Percentiles rank a stretch among this genome's conserved stretches.
These are phyloP conservation scores for Conus ventricosus DNA, from an alignment of 1,140 invertebrate genomes.

Conservation along the genomic window DNA sequence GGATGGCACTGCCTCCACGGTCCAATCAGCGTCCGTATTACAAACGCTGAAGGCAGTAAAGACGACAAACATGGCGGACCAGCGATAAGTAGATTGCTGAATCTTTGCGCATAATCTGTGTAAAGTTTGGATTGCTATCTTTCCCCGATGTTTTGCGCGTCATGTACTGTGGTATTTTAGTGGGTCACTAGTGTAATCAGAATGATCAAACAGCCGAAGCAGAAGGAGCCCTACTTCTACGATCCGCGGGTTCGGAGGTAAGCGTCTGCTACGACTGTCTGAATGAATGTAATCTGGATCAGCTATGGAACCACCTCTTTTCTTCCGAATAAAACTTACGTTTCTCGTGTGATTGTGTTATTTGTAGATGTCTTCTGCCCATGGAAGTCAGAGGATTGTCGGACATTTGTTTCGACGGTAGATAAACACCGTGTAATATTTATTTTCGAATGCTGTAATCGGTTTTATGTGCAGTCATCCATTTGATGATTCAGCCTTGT, in stretches of 20 bases:
- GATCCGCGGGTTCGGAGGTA: slow-evolving; percentile 62
- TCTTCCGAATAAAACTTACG: too few relatives aligned
- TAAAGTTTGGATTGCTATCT: not conserved
- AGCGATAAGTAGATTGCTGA: slow-evolving; percentile 10
- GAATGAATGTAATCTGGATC: too few relatives aligned
- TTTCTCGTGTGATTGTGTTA: too few relatives aligned
- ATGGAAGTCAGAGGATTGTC: too few relatives aligned
- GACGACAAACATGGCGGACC: slow-evolving; percentile 30
- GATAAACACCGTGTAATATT: too few relatives aligned
- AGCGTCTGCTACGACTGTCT: slow-evolving; percentile 21
- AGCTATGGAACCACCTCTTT: too few relatives aligned
- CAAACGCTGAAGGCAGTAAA: not conserved
- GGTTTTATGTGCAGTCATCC: too few relatives aligned
- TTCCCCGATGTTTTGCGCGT: not conserved
- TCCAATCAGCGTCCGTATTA: not conserved
- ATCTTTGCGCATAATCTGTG: not conserved
- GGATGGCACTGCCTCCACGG: not conserved
- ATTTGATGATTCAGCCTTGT: too few relatives aligned
- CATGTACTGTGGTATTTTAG: not conserved
- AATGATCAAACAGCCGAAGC: slow-evolving; percentile 34
- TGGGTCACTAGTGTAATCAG: slow-evolving; percentile 5
- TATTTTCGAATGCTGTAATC: too few relatives aligned
- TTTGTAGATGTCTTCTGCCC: too few relatives aligned
- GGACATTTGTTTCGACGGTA: too few relatives aligned
- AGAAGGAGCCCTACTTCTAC: slow-evolving; percentile 65